Percentiles rank a stretch among this genome's conserved stretches.
Evolutionary conservation across 2,113 vertebrate species (phyloP).

Genomic region (Scalopus aquaticus): DNA sequence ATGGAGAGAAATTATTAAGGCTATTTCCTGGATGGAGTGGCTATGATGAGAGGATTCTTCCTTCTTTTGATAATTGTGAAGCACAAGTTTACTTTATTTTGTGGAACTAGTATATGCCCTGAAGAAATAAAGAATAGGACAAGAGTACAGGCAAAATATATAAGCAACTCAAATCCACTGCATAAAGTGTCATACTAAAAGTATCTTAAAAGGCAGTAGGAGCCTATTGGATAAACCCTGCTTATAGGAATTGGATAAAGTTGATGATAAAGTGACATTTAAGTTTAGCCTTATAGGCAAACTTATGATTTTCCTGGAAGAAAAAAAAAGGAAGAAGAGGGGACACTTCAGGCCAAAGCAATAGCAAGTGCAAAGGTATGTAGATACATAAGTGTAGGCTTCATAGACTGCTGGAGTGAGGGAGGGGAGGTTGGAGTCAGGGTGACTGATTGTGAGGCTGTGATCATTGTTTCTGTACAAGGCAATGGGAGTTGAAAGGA

Average conservation of each 20-base stretch:
- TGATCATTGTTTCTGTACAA: not conserved
- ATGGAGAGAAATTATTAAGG: not conserved
- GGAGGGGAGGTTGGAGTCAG: not conserved
- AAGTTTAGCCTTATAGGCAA: not conserved
- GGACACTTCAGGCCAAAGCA: not conserved
- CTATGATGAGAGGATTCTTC: not conserved
- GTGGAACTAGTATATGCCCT: not conserved
- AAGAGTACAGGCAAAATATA: not conserved
- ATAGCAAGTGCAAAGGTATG: not conserved
- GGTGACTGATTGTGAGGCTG: not conserved
- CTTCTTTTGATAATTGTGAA: not conserved
- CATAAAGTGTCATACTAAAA: not conserved
- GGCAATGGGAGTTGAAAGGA: not conserved
- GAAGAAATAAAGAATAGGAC: not conserved
- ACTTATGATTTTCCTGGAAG: not conserved
- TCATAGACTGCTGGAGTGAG: not conserved
- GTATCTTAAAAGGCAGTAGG: not conserved
- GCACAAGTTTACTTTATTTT: not conserved
- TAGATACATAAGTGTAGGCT: not conserved
- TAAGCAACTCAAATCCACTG: not conserved
- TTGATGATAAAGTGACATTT: constrained; percentile 27
- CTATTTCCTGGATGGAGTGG: not conserved
- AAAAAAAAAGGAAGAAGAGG: not conserved
- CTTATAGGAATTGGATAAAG: constrained; percentile 1
- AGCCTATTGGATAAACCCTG: not conserved